phyloP scores from a whole-genome alignment of 2,113 vertebrate genomes.

The Rutilus rutilus region DNA sequence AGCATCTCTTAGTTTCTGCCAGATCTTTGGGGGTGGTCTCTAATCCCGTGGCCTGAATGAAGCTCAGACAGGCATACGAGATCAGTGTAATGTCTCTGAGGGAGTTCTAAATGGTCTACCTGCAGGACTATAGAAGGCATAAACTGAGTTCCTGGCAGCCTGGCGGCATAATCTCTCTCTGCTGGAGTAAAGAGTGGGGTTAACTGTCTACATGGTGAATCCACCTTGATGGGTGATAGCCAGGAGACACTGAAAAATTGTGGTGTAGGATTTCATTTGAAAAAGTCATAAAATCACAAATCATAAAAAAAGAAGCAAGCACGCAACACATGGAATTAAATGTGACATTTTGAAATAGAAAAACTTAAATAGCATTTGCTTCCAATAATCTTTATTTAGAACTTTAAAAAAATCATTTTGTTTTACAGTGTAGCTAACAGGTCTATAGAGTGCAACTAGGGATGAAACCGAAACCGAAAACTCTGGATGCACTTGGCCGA shows the following conservation, averaged over 20 bases:
- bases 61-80: conserved; percentile 31
- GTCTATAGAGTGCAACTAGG: too few species aligned
- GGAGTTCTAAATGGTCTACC: conserved; percentile 10
- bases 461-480: too few species aligned
- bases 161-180: conserved; percentile 27
- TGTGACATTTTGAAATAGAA: too few species aligned
- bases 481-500: too few species aligned
- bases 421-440: too few species aligned
- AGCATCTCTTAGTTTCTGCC: background rate
- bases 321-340: too few species aligned
- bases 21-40: background rate
- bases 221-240: conserved; percentile 5
- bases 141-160: conserved; percentile 30
- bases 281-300: too few species aligned
- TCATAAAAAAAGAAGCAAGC: too few species aligned
- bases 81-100: conserved; percentile 13
- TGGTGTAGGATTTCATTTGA: too few species aligned
- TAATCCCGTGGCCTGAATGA: conserved; percentile 23
- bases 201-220: background rate
- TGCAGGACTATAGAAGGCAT: conserved; percentile 32
- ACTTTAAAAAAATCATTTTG: too few species aligned
- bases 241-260: background rate
- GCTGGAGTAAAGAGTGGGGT: conserved; percentile 1
- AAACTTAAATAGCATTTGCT: too few species aligned
- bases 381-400: too few species aligned